Evolutionary conservation across 2,113 vertebrate species (phyloP).

Genomic region (Zosterops borbonicus): DNA sequence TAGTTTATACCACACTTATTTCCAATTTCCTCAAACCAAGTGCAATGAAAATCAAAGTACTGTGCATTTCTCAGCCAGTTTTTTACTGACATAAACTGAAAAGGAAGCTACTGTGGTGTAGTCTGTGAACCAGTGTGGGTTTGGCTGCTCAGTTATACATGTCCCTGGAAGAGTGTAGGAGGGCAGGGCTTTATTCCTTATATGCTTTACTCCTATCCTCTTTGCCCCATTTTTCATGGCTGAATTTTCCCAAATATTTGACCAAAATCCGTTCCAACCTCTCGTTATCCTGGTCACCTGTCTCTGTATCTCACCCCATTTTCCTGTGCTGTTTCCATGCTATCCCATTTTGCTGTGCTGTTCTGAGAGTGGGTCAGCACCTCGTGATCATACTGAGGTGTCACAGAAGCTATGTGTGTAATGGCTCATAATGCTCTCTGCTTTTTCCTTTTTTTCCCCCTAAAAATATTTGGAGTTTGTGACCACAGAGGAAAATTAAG

Average conservation of each 20-base stretch:
- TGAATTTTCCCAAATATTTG: neutral
- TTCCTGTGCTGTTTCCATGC: neutral
- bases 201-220: neutral
- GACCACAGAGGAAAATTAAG: neutral
- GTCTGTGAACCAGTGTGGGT: neutral
- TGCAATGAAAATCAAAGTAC: neutral
- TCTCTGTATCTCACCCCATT: neutral
- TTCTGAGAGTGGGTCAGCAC: neutral
- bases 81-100: neutral
- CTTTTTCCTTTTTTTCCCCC: neutral
- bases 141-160: neutral
- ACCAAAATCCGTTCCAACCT: neutral
- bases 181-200: neutral
- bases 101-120: neutral
- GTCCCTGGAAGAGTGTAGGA: fast-evolving
- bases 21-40: neutral
- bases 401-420: fast-evolving
- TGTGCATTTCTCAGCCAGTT: neutral
- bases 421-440: neutral
- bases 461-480: neutral
- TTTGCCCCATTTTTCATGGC: neutral
- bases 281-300: neutral
- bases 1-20: neutral
- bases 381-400: neutral
- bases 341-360: neutral